Conservation (phyloP, 92 coral and sea anemone species). For the Palythoa grandiflora region DNA sequence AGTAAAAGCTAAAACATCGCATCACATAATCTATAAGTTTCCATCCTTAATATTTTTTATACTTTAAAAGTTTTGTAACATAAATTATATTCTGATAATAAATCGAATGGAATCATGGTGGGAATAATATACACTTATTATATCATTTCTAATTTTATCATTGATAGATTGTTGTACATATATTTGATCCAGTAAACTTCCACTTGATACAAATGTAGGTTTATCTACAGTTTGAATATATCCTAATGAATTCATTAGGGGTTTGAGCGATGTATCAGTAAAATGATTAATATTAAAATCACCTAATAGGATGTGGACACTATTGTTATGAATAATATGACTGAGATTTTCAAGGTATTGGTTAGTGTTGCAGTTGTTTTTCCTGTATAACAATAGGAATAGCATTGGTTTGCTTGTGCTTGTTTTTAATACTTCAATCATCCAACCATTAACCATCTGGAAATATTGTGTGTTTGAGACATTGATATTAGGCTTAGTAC, state of each 20-base stretch:
- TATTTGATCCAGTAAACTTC: slow-evolving; percentile 57
- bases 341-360: slow-evolving; percentile 45
- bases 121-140: slow-evolving; percentile 56
- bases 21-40: slow-evolving; percentile 24
- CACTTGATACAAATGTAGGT: slow-evolving; percentile 57
- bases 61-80: slow-evolving; percentile 13
- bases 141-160: slow-evolving; percentile 7
- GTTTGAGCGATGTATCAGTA: slow-evolving; percentile 9
- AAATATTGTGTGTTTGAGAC: not conserved
- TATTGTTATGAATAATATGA: slow-evolving; percentile 29
- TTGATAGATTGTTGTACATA: slow-evolving; percentile 32
- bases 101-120: slow-evolving; percentile 47
- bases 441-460: slow-evolving; percentile 43
- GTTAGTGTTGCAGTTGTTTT: slow-evolving; percentile 29
- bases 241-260: slow-evolving; percentile 36
- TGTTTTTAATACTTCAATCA: slow-evolving; percentile 17
- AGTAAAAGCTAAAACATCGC: slow-evolving; percentile 15
- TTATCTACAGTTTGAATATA: slow-evolving; percentile 55
- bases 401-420: slow-evolving; percentile 12
- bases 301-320: slow-evolving; percentile 32
- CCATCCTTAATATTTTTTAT: slow-evolving; percentile 16
- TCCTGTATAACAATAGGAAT: slow-evolving; percentile 36
- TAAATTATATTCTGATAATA: slow-evolving; percentile 26
- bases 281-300: slow-evolving; percentile 44
- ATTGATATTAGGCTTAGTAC: slow-evolving; percentile 32